Base-by-base conservation (phyloP, 2,113 vertebrate genomes). In the Macquaria ambigua region DNA sequence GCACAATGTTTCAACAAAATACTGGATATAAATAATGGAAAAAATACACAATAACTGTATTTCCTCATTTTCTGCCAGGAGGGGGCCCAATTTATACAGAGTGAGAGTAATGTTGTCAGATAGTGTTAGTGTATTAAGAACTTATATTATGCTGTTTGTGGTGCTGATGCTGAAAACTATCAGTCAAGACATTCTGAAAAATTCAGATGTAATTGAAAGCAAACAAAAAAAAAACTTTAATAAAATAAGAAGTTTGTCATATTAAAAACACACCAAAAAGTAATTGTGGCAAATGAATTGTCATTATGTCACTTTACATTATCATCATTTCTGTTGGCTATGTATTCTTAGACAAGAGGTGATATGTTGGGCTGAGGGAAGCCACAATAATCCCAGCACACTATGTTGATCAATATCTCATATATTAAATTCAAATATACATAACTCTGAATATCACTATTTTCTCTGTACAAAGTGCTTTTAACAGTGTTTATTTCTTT, bases 271-370 rank as follows among this genome's bases (percentile, higher is more conserved):
- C 8, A 43, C 20, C 63, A 56, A 18, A 23, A 70, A 61, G 34
- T 55, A 5, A 70, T 31, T 53, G 34, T 61, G 50, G 56, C 23
- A 20, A 80, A 80, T 66, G 0, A 52, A 74, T 1, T 39, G 37
- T 66, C 25, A 46, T 67, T 23, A 64, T 34, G 43, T 78, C 31
- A 63, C 23, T 61, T 70, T 21, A 75, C 28, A 69, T 92, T 84
- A 93, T 90, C 83, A 81, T 81, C 83, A 90, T 83, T 91, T 87
- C 79, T 89, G 92, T 90, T 94, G 93, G 92, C 95, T 95, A 76
- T 93, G 92, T 95, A 95, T 95, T 96, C 95, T 95, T 90, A 93
- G 90, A 95, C 90, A 94, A 92, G 88, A 95, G 76, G 82, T 81
- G 61, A 82, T 86, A 89, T 79, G 76, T 86, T 82, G 50, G 82